These are phyloP conservation scores for Drosophila trichaetosa DNA, from an alignment of 2,888 invertebrate genomes.

Conservation along the genomic window DNA sequence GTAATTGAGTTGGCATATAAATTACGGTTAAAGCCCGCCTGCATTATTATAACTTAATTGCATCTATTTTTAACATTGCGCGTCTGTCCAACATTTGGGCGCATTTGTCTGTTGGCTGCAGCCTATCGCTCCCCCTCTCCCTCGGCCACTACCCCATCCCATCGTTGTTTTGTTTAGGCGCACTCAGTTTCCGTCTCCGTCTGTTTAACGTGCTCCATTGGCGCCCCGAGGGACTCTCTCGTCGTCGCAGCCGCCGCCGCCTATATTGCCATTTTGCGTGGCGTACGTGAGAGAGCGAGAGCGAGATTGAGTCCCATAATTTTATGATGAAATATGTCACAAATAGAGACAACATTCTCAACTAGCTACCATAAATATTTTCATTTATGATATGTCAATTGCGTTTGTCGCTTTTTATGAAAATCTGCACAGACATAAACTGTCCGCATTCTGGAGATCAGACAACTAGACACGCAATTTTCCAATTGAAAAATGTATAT, in stretches of 20 bases:
- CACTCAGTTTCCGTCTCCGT: constrained; percentile 6
- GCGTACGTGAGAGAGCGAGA: constrained; percentile 12
- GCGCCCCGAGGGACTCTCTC: constrained; percentile 41
- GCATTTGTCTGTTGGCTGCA: constrained; percentile 36
- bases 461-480: neutral
- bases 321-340: constrained; percentile 25
- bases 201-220: constrained; percentile 38
- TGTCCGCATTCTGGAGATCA: neutral
- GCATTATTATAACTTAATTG: constrained; percentile 79
- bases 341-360: neutral
- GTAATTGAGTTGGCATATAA: constrained; percentile 73
- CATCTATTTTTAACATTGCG: constrained; percentile 74
- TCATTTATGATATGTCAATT: neutral
- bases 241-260: constrained; percentile 14
- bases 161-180: neutral
- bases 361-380: neutral
- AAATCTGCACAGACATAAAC: neutral
- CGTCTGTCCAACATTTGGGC: constrained; percentile 64
- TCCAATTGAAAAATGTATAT: neutral
- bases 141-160: neutral
- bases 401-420: neutral
- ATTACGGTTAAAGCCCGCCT: constrained; percentile 48
- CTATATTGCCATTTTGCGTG: constrained; percentile 54
- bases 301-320: constrained; percentile 18
- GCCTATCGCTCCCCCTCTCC: neutral